Evolutionary conservation across 2,797 vertebrate genomes (phyloP).

Genomic region (Hyperoplus lanceolatus): DNA sequence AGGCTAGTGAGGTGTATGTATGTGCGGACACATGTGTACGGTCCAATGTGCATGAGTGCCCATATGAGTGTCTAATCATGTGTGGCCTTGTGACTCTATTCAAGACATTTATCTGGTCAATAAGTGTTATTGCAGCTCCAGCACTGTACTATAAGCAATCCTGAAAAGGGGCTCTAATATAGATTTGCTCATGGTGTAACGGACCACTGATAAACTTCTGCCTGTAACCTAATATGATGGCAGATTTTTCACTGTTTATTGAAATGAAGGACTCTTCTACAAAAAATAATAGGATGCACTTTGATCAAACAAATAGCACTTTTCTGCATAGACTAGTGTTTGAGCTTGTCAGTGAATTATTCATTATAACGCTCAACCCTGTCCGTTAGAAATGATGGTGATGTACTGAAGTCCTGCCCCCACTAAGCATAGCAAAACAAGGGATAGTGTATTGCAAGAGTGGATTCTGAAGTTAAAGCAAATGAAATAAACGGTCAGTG

Average conservation of each 20-base stretch:
- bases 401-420: background rate
- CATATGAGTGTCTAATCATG: slow-evolving; percentile 77
- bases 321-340: background rate
- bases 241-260: slow-evolving; percentile 9
- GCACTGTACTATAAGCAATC: slow-evolving; percentile 57
- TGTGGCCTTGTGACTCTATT: slow-evolving; percentile 73
- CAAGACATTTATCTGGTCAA: slow-evolving; percentile 80
- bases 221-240: slow-evolving; percentile 26
- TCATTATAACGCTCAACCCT: background rate
- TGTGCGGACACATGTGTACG: slow-evolving; percentile 57
- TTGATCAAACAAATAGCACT: background rate
- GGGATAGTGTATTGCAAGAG: background rate
- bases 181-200: slow-evolving; percentile 56
- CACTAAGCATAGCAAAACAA: background rate
- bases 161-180: slow-evolving; percentile 46
- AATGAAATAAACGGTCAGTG: background rate
- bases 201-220: slow-evolving; percentile 43
- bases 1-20: slow-evolving; percentile 58
- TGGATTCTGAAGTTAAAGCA: background rate
- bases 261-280: background rate
- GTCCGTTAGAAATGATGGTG: background rate
- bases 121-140: slow-evolving; percentile 65
- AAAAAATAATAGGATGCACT: background rate
- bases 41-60: slow-evolving; percentile 72
- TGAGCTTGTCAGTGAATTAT: background rate